Evolutionary conservation across 2,888 invertebrate genomes (phyloP).

Genomic region (Eudasyphora cyanicolor): DNA sequence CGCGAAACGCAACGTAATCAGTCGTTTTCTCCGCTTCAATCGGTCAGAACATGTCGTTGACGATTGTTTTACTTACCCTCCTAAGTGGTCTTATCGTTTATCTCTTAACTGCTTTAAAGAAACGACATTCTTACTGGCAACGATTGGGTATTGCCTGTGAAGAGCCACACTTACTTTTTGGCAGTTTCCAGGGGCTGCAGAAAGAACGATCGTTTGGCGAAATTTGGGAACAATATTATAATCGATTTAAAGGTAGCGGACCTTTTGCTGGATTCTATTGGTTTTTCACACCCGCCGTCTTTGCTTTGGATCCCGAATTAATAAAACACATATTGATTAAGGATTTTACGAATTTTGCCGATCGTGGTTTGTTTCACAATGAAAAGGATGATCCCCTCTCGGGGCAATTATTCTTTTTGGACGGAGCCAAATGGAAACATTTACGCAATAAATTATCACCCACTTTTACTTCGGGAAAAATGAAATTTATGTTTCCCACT

Average conservation of each 20-base stretch:
- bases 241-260: slow-evolving; percentile 62
- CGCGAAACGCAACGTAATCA: background rate
- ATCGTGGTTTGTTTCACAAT: slow-evolving; percentile 69
- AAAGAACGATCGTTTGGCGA: slow-evolving; percentile 66
- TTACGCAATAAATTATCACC: slow-evolving; percentile 80
- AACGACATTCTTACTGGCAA: slow-evolving; percentile 67
- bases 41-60: background rate
- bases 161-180: slow-evolving; percentile 60
- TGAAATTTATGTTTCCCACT: slow-evolving; percentile 79
- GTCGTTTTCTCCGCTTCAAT: background rate
- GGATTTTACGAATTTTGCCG: slow-evolving; percentile 69
- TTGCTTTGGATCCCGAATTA: slow-evolving; percentile 67
- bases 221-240: slow-evolving; percentile 59
- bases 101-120: slow-evolving; percentile 21
- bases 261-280: slow-evolving; percentile 69
- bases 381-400: slow-evolving; percentile 75
- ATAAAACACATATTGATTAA: slow-evolving; percentile 64
- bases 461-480: slow-evolving; percentile 80
- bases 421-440: slow-evolving; percentile 80
- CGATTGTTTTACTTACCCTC: background rate
- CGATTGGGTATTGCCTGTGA: slow-evolving; percentile 66
- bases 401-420: slow-evolving; percentile 74
- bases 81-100: slow-evolving; percentile 1
- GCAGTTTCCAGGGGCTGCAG: slow-evolving; percentile 48
- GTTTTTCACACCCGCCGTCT: slow-evolving; percentile 58